These are phyloP conservation scores for Gymnothorax javanicus DNA, from an alignment of 2,797 vertebrate species.

Conservation along the genomic window DNA sequence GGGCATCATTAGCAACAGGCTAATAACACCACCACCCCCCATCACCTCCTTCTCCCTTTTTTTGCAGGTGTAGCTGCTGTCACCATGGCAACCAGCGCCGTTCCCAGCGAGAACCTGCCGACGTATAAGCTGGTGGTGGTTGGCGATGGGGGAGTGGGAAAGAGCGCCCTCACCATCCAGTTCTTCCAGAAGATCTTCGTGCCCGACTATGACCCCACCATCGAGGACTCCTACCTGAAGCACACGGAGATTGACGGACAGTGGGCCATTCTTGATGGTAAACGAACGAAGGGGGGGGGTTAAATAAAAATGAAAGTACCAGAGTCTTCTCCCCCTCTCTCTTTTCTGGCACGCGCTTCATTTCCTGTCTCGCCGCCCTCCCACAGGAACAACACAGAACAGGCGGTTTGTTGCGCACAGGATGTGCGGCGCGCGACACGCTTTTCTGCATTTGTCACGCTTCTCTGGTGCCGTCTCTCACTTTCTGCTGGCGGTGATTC, in stretches of 20 bases:
- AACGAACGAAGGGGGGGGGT: conserved; percentile 41
- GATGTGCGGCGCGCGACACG: not conserved
- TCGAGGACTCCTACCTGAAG: conserved; percentile 98
- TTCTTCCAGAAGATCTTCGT: conserved; percentile 99
- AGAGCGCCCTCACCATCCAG: conserved; percentile 97
- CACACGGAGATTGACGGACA: conserved; percentile 98
- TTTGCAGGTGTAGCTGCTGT: conserved; percentile 52
- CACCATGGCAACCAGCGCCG: conserved; percentile 92
- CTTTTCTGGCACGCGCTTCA: not conserved
- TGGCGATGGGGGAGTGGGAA: conserved; percentile 95
- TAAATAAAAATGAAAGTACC: not conserved
- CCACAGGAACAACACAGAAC: not conserved
- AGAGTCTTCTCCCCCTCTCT: not conserved
- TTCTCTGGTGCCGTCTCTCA: not conserved
- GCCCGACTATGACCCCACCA: conserved; percentile 97
- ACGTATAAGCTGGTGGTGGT: conserved; percentile 98
- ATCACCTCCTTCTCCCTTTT: conserved; percentile 15
- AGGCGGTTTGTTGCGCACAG: not conserved
- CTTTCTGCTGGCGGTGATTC: conserved; percentile 14
- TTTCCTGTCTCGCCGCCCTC: not conserved
- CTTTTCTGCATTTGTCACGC: conserved; percentile 9
- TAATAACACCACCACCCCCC: conserved; percentile 34
- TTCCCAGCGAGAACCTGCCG: conserved; percentile 96
- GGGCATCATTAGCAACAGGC: conserved; percentile 40
- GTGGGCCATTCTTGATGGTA: conserved; percentile 97